Conservation (phyloP, 92 coral and sea anemone species). For the Pocillopora grandis region DNA sequence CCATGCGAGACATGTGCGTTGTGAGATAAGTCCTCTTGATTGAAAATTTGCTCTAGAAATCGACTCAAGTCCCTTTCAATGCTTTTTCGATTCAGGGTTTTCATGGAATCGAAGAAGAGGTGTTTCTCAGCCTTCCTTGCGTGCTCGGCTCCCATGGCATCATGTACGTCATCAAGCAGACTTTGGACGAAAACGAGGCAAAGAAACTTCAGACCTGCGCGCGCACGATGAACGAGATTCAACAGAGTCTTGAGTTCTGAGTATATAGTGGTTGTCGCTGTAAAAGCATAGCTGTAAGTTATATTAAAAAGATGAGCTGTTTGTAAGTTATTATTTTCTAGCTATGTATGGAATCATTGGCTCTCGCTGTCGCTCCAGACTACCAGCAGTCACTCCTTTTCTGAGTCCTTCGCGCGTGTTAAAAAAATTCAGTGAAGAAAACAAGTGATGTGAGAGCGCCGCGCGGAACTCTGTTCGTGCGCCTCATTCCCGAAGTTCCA, state of each 20-base stretch:
- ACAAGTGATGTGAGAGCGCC: too few species aligned
- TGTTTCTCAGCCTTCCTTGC: constrained; percentile 48
- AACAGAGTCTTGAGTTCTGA: constrained; percentile 22
- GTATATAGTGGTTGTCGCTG: not conserved
- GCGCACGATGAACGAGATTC: constrained; percentile 42
- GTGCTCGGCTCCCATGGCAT: constrained; percentile 43
- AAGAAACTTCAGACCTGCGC: constrained; percentile 43
- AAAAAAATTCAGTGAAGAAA: too few species aligned
- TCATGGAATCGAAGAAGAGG: constrained; percentile 47
- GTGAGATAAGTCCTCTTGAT: not conserved
- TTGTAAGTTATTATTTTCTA: not conserved
- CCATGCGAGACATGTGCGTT: too few species aligned
- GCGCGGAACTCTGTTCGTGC: too few species aligned
- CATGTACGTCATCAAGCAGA: constrained; percentile 41
- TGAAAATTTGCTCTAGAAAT: not conserved
- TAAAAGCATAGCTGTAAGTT: not conserved
- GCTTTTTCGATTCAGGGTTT: constrained; percentile 6
- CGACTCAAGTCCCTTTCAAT: too few species aligned
- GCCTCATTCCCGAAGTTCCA: too few species aligned
- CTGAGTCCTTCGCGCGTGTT: too few species aligned
- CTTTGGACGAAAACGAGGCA: constrained; percentile 33
- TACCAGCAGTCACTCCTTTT: too few species aligned
- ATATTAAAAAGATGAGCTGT: not conserved
- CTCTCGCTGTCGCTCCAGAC: not conserved
- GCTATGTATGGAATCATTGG: not conserved